phyloP scores from a whole-genome alignment of 2,888 invertebrate species.

The Drosophila aldrichi region DNA sequence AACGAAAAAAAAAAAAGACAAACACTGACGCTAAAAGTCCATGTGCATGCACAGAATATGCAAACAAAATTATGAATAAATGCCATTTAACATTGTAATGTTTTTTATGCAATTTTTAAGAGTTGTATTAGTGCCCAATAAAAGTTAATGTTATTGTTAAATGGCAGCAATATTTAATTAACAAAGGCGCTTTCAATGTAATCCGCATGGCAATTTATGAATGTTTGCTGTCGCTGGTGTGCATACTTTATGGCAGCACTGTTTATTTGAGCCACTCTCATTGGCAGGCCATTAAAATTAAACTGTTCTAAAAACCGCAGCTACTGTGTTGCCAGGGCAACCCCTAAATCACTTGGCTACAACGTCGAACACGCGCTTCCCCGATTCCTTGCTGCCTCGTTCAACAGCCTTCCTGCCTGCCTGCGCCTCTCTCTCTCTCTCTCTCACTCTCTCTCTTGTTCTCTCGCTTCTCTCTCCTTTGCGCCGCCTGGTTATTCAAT shows the following conservation, averaged over 20 bases:
- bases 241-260: conserved; percentile 34
- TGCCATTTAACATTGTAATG: background rate
- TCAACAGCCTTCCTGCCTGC: conserved; percentile 4
- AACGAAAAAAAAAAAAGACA: background rate
- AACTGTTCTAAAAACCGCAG: conserved; percentile 50
- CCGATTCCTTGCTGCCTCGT: background rate
- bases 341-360: conserved; percentile 67
- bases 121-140: background rate
- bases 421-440: background rate
- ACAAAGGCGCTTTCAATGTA: background rate
- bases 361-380: conserved; percentile 33
- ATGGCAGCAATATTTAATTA: conserved; percentile 2
- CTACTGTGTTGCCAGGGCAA: conserved; percentile 47
- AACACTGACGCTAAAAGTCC: conserved; percentile 7
- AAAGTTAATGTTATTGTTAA: conserved; percentile 12
- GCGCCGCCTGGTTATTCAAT: conserved; percentile 66
- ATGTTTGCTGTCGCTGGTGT: conserved; percentile 17
- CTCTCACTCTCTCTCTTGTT: conserved; percentile 5
- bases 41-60: background rate
- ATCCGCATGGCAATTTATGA: conserved; percentile 18
- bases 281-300: conserved; percentile 60
- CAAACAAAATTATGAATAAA: conserved; percentile 2
- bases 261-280: conserved; percentile 38
- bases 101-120: conserved; percentile 6
- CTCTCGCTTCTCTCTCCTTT: background rate